Evolutionary conservation across 2,888 invertebrate genomes (phyloP).

Genomic region (Lacanobia oleracea): DNA sequence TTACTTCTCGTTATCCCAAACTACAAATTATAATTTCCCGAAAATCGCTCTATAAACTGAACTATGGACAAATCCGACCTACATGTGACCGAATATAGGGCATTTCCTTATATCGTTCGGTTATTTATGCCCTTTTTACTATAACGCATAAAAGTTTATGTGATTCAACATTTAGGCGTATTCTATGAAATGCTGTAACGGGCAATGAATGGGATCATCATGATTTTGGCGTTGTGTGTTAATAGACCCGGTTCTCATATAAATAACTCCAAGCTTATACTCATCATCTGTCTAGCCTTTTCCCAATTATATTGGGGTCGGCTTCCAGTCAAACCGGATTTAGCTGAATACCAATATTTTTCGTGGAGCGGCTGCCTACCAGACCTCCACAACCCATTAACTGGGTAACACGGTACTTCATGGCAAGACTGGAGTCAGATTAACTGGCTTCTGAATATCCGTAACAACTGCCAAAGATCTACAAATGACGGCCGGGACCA

Average conservation of each 20-base stretch:
- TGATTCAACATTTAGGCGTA: constrained; percentile 23
- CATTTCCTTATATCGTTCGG: constrained; percentile 63
- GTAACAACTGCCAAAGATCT: no score
- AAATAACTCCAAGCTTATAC: no score
- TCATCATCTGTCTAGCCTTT: no score
- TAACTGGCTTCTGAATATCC: no score
- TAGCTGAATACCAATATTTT: no score
- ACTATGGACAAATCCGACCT: constrained; percentile 41
- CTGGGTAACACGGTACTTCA: no score
- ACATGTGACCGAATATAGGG: constrained; percentile 44
- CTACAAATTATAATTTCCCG: constrained; percentile 12
- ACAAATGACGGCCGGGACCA: no score
- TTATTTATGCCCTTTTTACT: constrained; percentile 64
- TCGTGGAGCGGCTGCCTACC: no score
- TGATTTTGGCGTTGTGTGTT: constrained; percentile 23
- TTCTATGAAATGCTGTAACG: constrained; percentile 42
- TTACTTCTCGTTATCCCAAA: not conserved
- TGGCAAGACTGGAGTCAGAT: no score
- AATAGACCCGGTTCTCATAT: not conserved
- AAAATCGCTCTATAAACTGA: constrained; percentile 14
- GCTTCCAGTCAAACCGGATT: no score
- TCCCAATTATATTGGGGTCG: no score
- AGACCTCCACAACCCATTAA: no score
- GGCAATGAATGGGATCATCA: not conserved
- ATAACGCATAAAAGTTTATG: constrained; percentile 62